Evolutionary conservation across 2,113 vertebrate species (phyloP).

Genomic region (Ailurus styani): DNA sequence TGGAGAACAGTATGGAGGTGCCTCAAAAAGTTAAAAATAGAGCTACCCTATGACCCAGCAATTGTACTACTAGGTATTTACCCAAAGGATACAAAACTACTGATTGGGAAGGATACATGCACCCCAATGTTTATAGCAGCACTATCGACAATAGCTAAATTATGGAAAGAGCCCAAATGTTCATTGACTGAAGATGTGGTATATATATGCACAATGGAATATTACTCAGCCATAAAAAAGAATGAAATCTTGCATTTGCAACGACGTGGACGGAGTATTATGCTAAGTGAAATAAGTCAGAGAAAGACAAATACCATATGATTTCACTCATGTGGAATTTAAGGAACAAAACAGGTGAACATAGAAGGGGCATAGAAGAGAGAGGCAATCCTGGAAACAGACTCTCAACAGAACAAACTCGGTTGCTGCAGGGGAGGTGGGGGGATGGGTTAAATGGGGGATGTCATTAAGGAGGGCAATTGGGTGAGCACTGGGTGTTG

Average conservation of each 20-base stretch:
- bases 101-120: neutral
- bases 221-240: neutral
- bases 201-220: neutral
- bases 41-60: neutral
- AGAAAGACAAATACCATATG: neutral
- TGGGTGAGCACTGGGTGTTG: neutral
- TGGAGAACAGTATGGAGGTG: neutral
- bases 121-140: neutral
- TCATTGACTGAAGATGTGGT: neutral
- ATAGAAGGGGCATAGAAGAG: neutral
- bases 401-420: neutral
- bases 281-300: neutral
- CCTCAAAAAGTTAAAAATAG: neutral
- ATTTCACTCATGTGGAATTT: neutral
- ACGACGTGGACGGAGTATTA: too few relatives aligned
- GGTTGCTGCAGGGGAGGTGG: neutral
- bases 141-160: neutral
- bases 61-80: neutral
- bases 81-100: neutral
- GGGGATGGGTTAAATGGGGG: neutral
- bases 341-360: neutral
- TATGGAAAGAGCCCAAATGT: neutral
- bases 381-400: neutral
- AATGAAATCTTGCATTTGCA: neutral
- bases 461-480: neutral